These are phyloP conservation scores for Ariopsis seemanni DNA, from an alignment of 2,113 vertebrate genomes.

Conservation along the genomic window DNA sequence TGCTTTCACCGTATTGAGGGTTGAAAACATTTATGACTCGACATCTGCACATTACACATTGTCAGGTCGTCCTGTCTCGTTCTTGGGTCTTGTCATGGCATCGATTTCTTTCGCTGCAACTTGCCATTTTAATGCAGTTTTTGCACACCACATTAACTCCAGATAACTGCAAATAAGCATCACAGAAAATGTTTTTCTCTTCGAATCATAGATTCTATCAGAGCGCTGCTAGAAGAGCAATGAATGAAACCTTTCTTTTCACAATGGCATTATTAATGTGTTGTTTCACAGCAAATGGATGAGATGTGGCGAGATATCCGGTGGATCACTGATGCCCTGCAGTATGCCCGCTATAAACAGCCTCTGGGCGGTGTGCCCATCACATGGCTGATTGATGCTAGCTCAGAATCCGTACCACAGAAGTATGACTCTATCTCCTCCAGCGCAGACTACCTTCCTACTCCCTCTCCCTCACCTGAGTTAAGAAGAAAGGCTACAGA, in stretches of 20 bases:
- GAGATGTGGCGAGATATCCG: conserved; percentile 91
- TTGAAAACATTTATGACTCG: background rate
- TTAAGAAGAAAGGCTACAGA: conserved; percentile 77
- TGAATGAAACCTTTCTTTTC: background rate
- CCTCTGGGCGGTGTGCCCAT: conserved; percentile 81
- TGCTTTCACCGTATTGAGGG: background rate
- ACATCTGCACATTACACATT: conserved; percentile 10
- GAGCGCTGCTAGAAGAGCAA: background rate
- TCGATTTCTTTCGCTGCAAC: conserved; percentile 9
- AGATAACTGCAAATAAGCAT: background rate
- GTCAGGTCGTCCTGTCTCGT: background rate
- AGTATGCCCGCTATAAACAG: conserved; percentile 91
- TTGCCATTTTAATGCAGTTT: background rate
- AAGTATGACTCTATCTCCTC: conserved; percentile 92
- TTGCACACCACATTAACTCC: background rate
- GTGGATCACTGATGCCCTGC: conserved; percentile 93
- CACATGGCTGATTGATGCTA: conserved; percentile 78
- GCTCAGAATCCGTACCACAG: conserved; percentile 70
- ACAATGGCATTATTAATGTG: background rate
- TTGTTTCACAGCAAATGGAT: conserved; percentile 83
- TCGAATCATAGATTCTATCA: background rate
- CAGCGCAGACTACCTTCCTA: conserved; percentile 86
- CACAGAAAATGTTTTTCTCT: background rate
- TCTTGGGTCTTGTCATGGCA: background rate
- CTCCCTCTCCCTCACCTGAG: conserved; percentile 87